Base-by-base conservation (phyloP, 2,888 invertebrate genomes). In the Andricus curvator region DNA sequence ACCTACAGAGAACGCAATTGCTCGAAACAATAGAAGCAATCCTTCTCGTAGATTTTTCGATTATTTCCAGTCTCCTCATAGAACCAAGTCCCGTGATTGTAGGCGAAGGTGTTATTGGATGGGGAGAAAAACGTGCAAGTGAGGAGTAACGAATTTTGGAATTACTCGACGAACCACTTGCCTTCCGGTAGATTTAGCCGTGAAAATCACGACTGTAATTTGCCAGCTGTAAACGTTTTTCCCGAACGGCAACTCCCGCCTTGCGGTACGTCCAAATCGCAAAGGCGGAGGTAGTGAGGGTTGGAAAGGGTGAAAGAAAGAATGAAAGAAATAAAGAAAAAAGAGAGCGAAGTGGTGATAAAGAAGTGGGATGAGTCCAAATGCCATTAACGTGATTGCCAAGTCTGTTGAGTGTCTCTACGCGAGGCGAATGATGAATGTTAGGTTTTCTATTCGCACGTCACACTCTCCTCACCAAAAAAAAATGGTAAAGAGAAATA, bases 101-200 rank as follows among this genome's bases (percentile, higher is more conserved):
- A 33, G 29, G 8, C 37, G 29, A 37, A 25, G 2, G 25, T 62
- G 15, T 17, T 4, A 48, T 62, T 62, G 62, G 13, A 62, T 5
- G 5, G 33, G 4, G 33, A 22, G 74, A 37, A 56, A 37, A 33
- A 29, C 56, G 13, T 56, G 13, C 22, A 33, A 78, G 77, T 51
- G 67, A 25, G 37, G 68, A 56, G 70, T 70, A 79, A 65, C 77
- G 81, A 82, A 84, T 82, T 84, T 84, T 78, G 68, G 77, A 82
- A 84, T 82, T 80, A 81, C 80, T 78, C 78, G 68, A 44, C 62
- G 79, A 78, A 78, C 78, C 79, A 79, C 78, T 62, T 80, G 74
- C 74, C 81, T 84, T 82, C 84, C 81, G 80, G 80, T 82, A 82
- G 79, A 84, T 84, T 84, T 81, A 81, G 78, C 81, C 62, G 62